Base-by-base conservation (phyloP, 2,888 invertebrate species). In the Brachylomia viminalis region DNA sequence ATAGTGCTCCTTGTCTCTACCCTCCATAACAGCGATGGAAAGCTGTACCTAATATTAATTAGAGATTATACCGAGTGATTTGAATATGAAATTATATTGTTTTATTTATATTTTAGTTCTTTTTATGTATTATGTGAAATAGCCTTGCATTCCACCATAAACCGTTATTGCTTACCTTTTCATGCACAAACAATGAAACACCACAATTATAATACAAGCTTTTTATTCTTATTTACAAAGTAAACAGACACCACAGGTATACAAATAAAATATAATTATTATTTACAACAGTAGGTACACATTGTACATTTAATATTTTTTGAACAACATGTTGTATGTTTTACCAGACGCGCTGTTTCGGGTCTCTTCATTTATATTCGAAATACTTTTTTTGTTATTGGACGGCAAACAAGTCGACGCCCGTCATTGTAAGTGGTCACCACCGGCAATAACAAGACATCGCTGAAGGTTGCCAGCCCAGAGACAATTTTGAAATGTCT, bases 231-330 rank as follows among this genome's bases (percentile, higher is more conserved):
- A 85, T 86, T 81, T 87, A 85, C 80, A 86, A 68, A 75, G 65
- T 81, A 79, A 83, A 81, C 73, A 72, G 45, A 72, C 70, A 83
- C 72, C 83, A 73, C 70, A 73, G 77, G 86, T 88, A 88, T 87
- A 87, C 84, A 85, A 79, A 87, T 66, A 80, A 83, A 54, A n/a
- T n/a, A n/a, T n/a, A 77, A 76, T 69, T 33, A 80, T 69, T 82
- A 88, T 84, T 82, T 87, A 87, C 82, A 87, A 88, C 80, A 85
- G 82, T 81, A 83, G 77, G 77, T 76, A 74, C 54, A 77, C 62
- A 76, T 86, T 86, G 84, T 86, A 85, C 86, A 80, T 77, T 59
- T 33, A 33, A 54, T 33, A 75, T 72, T 72, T 76, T 64, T 67
- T 64, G 54, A 73, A 69, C 45, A 20, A 61, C 45, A 13, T 58